Evolutionary conservation across 2,888 invertebrate species (phyloP).

Genomic region (Gari tellinella): DNA sequence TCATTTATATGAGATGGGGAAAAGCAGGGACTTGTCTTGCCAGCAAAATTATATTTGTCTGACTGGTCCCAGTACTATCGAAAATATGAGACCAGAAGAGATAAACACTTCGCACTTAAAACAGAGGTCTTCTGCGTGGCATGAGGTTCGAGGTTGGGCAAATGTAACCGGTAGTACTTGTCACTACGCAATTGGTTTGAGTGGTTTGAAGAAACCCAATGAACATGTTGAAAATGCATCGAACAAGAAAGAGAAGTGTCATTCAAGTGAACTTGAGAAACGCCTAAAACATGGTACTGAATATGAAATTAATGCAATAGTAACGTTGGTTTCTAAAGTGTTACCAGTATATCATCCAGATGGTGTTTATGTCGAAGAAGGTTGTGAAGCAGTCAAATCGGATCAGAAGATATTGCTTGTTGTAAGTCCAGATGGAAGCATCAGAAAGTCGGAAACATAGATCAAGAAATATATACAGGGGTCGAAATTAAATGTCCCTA

Average conservation of each 20-base stretch:
- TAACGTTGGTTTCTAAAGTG: conserved; percentile 14
- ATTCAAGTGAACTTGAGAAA: conserved; percentile 13
- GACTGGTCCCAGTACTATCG: no score
- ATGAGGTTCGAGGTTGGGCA: conserved; percentile 2
- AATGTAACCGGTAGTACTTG: conserved; percentile 22
- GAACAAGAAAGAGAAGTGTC: background rate
- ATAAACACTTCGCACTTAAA: background rate
- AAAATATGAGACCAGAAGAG: no score
- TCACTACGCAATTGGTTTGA: conserved; percentile 11
- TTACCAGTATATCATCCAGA: conserved; percentile 13
- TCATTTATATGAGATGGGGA: no score
- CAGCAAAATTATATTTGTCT: no score
- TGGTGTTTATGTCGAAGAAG: conserved; percentile 23
- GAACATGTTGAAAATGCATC: conserved; percentile 1
- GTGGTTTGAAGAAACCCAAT: conserved; percentile 4
- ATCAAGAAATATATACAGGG: background rate
- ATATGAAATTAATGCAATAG: conserved; percentile 26
- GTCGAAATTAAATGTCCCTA: conserved; percentile 48
- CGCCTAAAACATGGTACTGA: conserved; percentile 15
- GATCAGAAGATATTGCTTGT: no score
- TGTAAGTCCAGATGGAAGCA: conserved; percentile 47
- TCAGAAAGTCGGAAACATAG: background rate
- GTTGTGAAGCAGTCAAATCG: no score
- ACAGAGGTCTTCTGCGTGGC: conserved; percentile 10
- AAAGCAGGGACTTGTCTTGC: no score